Evolutionary conservation across 2,797 vertebrate species (phyloP).

Genomic region (Leptoclinus maculatus): DNA sequence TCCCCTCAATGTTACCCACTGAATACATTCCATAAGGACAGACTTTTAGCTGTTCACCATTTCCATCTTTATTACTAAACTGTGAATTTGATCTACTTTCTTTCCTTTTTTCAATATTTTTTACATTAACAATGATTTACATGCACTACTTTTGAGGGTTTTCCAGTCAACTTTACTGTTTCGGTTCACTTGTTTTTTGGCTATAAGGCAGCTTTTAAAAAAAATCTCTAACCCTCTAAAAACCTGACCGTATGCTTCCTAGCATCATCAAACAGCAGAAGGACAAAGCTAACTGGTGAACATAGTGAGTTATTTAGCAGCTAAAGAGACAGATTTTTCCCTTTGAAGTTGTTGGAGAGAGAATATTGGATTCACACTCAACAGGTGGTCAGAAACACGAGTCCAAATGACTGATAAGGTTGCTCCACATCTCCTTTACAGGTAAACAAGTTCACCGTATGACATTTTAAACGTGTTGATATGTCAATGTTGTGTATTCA

Average conservation of each 20-base stretch:
- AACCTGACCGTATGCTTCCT: background rate
- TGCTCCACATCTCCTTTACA: background rate
- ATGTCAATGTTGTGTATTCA: background rate
- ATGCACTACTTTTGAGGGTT: background rate
- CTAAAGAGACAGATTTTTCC: background rate
- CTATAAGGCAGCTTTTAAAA: background rate
- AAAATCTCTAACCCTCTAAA: background rate
- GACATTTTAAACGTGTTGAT: background rate
- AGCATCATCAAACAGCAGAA: background rate
- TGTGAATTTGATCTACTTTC: background rate
- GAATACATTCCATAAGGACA: conserved; percentile 48
- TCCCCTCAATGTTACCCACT: conserved; percentile 53
- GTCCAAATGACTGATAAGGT: background rate
- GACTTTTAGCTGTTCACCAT: conserved; percentile 20
- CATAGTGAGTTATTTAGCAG: background rate
- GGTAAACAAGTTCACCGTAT: background rate
- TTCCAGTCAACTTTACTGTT: background rate
- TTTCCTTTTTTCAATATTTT: background rate
- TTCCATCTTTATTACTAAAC: conserved; percentile 8
- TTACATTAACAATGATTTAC: background rate
- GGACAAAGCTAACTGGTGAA: background rate
- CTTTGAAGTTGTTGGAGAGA: background rate
- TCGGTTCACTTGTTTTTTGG: background rate
- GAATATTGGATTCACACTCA: background rate
- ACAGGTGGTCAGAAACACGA: background rate